These are phyloP conservation scores for Mesorhabditis belari DNA, from an alignment of 2,888 invertebrate species.

Conservation along the genomic window DNA sequence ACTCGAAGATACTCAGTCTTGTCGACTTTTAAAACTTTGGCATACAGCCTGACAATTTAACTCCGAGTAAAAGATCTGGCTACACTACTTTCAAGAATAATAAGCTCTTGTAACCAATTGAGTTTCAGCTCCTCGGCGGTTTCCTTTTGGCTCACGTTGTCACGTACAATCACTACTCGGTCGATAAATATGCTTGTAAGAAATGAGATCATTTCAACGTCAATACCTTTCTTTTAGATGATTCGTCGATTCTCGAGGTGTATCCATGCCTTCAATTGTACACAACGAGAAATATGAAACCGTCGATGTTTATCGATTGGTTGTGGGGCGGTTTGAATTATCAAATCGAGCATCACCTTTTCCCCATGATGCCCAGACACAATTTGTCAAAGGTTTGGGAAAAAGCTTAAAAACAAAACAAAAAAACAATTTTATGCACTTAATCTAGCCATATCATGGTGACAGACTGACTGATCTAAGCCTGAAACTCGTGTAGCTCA, in stretches of 20 bases:
- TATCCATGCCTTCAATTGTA: slow-evolving; percentile 50
- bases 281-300: slow-evolving; percentile 50
- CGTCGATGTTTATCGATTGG: slow-evolving; percentile 44
- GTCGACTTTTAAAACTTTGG: neutral
- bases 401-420: neutral
- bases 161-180: slow-evolving; percentile 51
- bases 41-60: neutral
- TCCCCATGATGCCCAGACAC: slow-evolving; percentile 51
- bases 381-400: slow-evolving; percentile 33
- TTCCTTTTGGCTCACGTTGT: slow-evolving; percentile 50
- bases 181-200: slow-evolving; percentile 47
- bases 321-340: slow-evolving; percentile 51
- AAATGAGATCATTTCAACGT: neutral
- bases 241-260: slow-evolving; percentile 42
- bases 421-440: no score
- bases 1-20: neutral
- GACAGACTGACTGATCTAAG: no score
- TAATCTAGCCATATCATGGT: no score
- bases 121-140: slow-evolving; percentile 45
- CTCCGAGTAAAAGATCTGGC: neutral
- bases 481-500: no score
- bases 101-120: slow-evolving; percentile 24
- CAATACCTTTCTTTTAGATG: slow-evolving; percentile 26
- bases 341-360: slow-evolving; percentile 50
- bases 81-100: slow-evolving; percentile 15